Conservation (phyloP, 2,113 vertebrate species). For the Dissostichus mawsoni region DNA sequence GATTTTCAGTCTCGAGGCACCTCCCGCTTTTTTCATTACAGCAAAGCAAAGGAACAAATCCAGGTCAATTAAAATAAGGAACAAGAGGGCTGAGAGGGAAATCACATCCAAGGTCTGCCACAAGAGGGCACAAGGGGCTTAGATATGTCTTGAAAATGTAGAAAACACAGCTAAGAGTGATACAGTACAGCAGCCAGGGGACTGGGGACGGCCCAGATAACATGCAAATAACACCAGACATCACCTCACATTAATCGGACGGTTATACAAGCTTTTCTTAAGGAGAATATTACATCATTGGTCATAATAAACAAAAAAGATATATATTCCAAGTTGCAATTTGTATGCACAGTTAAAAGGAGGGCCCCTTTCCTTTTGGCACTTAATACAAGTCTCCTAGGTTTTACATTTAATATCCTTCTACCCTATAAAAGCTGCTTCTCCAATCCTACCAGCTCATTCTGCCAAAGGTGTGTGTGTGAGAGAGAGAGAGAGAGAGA, state of each 20-base stretch:
- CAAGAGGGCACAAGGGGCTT: conserved; percentile 63
- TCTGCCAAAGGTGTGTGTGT: conserved; percentile 21
- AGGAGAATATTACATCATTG: conserved; percentile 9
- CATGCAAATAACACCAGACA: conserved; percentile 12
- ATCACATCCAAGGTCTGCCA: conserved; percentile 45
- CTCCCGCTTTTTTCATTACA: conserved; percentile 78
- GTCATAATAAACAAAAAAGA: conserved; percentile 48
- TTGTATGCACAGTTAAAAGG: conserved; percentile 49
- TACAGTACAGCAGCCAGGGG: conserved; percentile 16
- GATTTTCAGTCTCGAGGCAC: conserved; percentile 78
- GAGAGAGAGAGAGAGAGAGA: not conserved
- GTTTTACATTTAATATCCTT: conserved; percentile 35
- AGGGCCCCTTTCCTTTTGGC: conserved; percentile 29
- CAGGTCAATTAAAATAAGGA: conserved; percentile 83
- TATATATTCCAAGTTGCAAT: conserved; percentile 38
- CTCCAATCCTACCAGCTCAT: not conserved
- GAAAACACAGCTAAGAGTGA: not conserved
- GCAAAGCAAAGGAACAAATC: conserved; percentile 81
- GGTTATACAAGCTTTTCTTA: conserved; percentile 25
- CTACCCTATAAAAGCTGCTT: conserved; percentile 64
- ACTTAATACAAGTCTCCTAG: conserved; percentile 57
- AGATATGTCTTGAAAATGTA: conserved; percentile 13
- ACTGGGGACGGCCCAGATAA: conserved; percentile 30
- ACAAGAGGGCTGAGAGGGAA: conserved; percentile 48
- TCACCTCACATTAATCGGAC: conserved; percentile 29